Percentiles rank a stretch among this genome's conserved stretches.
These are phyloP conservation scores for Drosophila lacteicornis DNA, from an alignment of 1,140 invertebrate genomes.

Conservation along the genomic window DNA sequence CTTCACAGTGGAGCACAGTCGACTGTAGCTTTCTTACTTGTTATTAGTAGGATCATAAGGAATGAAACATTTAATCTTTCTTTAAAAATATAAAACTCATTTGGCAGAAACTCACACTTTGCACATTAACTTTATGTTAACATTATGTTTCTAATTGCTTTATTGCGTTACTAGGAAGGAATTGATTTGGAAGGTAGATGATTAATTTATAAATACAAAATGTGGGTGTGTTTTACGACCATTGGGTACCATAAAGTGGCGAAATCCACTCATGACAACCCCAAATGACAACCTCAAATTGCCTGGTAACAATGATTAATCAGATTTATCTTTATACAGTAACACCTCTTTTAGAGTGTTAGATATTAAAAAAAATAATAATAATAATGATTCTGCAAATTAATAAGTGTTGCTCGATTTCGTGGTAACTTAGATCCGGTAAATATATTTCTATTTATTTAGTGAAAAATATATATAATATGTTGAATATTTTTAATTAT, in stretches of 20 bases:
- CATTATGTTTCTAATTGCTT: neutral
- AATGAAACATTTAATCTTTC: too few relatives aligned
- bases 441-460: neutral
- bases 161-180: neutral
- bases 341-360: neutral
- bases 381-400: neutral
- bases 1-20: too few relatives aligned
- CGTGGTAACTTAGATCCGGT: neutral
- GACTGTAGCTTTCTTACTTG: too few relatives aligned
- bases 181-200: neutral
- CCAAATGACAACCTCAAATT: neutral
- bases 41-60: too few relatives aligned
- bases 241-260: neutral
- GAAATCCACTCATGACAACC: conserved; percentile 5
- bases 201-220: neutral
- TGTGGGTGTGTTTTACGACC: neutral
- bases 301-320: conserved; percentile 15
- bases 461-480: neutral
- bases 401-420: neutral
- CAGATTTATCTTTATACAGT: conserved; percentile 10
- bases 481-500: neutral
- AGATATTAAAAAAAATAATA: neutral
- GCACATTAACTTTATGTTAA: too few relatives aligned
- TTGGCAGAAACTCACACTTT: too few relatives aligned
- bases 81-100: too few relatives aligned